Evolutionary conservation across 2,113 vertebrate genomes (phyloP).

Genomic region (Falcunculus frontatus): DNA sequence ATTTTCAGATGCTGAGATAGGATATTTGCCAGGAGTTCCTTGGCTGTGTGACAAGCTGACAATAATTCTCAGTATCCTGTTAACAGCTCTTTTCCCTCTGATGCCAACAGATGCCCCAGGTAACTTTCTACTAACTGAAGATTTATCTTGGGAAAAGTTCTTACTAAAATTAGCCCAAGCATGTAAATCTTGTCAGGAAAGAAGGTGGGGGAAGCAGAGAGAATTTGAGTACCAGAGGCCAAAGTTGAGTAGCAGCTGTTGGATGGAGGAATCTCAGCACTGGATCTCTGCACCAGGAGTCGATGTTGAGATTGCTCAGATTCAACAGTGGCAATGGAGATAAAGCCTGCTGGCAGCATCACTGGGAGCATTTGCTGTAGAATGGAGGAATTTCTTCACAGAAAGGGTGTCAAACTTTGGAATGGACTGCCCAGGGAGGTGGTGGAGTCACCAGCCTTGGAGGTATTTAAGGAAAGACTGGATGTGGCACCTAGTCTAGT

Average conservation of each 20-base stretch:
- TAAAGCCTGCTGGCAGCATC: not conserved
- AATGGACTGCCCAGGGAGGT: rapidly evolving
- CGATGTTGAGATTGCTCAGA: rapidly evolving
- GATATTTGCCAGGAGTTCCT: not conserved
- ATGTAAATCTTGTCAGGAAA: not conserved
- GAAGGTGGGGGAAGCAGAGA: not conserved
- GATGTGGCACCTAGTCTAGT: too few relatives aligned
- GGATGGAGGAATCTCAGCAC: not conserved
- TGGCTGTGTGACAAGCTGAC: not conserved
- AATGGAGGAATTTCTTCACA: not conserved
- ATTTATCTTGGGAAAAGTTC: not conserved
- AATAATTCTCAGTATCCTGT: not conserved
- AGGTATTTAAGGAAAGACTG: not conserved
- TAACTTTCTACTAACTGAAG: not conserved
- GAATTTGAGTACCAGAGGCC: not conserved
- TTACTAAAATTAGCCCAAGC: not conserved
- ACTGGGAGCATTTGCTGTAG: not conserved
- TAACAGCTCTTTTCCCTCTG: not conserved
- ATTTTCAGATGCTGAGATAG: not conserved
- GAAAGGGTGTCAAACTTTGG: not conserved
- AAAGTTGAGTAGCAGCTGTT: not conserved
- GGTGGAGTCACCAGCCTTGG: too few relatives aligned
- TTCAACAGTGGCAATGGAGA: not conserved
- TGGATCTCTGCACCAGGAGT: not conserved
- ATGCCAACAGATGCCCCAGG: not conserved